A percentile compares a stretch with the other conserved stretches of the same genome.
These are phyloP conservation scores for Gobius niger DNA, from an alignment of 2,113 vertebrate species.

Conservation along the genomic window DNA sequence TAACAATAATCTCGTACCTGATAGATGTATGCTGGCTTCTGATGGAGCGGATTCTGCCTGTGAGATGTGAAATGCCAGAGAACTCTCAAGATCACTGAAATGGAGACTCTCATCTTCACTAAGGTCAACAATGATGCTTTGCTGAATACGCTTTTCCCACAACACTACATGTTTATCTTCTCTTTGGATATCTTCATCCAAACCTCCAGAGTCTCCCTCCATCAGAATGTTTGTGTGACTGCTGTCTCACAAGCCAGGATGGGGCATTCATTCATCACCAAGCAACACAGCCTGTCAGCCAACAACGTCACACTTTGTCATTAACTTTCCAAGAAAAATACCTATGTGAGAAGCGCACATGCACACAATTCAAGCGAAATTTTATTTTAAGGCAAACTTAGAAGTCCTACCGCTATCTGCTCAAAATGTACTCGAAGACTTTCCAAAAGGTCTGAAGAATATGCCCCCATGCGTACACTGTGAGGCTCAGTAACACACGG, in stretches of 20 bases:
- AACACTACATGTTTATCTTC: slow-evolving; percentile 46
- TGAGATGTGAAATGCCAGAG: slow-evolving; percentile 63
- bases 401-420: slow-evolving; percentile 7
- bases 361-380: not conserved
- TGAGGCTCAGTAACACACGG: slow-evolving; percentile 35
- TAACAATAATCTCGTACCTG: slow-evolving; percentile 55
- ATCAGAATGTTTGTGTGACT: slow-evolving; percentile 28
- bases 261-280: slow-evolving; percentile 50
- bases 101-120: slow-evolving; percentile 78
- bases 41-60: slow-evolving; percentile 58
- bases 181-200: slow-evolving; percentile 46
- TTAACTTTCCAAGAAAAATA: slow-evolving; percentile 20
- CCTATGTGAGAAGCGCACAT: too few species aligned
- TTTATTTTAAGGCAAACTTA: slow-evolving; percentile 37
- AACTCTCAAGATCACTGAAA: slow-evolving; percentile 71
- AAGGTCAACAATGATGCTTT: slow-evolving; percentile 76
- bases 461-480: slow-evolving; percentile 4
- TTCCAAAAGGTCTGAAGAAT: slow-evolving; percentile 7
- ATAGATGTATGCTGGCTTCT: slow-evolving; percentile 66
- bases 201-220: slow-evolving; percentile 52
- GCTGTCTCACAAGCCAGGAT: not conserved
- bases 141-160: slow-evolving; percentile 75
- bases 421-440: not conserved
- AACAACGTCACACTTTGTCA: slow-evolving; percentile 56
- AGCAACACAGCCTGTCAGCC: slow-evolving; percentile 53